A percentile compares a stretch with the other conserved stretches of the same genome.
phyloP scores from a whole-genome alignment of 2,888 invertebrate species.

The Stenolophus ochropezus region DNA sequence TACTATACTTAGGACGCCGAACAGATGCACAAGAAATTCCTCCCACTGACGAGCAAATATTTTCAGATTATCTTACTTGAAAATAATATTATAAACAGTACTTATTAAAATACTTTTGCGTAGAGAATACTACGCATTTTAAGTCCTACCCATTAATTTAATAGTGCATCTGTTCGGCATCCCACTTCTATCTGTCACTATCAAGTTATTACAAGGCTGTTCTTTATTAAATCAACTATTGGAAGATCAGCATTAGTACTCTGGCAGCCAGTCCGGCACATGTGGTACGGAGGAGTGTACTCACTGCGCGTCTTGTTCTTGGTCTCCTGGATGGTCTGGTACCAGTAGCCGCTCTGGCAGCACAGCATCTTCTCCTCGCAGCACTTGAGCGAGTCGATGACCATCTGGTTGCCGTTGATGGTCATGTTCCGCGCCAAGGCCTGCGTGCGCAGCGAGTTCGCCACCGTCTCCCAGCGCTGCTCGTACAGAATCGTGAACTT shows the following conservation, averaged over 20 bases:
- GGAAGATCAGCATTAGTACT: background rate
- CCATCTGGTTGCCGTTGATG: conserved; percentile 84
- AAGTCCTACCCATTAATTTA: too few species aligned
- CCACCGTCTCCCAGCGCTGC: conserved; percentile 87
- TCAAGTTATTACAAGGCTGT: too few species aligned
- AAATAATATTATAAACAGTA: too few species aligned
- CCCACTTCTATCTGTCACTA: too few species aligned
- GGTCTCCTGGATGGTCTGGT: conserved; percentile 88
- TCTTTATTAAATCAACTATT: background rate
- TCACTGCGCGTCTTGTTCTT: conserved; percentile 89
- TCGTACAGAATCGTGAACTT: conserved; percentile 94
- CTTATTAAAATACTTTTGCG: too few species aligned
- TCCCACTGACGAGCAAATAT: too few species aligned
- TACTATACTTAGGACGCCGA: too few species aligned
- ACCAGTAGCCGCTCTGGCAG: conserved; percentile 88
- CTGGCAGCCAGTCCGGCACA: conserved; percentile 18
- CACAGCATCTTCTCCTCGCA: conserved; percentile 85
- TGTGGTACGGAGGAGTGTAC: conserved; percentile 66
- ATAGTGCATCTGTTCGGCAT: too few species aligned
- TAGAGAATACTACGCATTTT: too few species aligned
- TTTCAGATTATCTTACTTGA: too few species aligned
- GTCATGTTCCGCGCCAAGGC: conserved; percentile 87
- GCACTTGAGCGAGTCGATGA: conserved; percentile 84
- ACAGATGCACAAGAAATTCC: too few species aligned
- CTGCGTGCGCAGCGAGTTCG: conserved; percentile 85